Percentiles rank a stretch among this genome's conserved stretches.
Evolutionary conservation across 64 coral and sea anemone genomes (phyloP).

Genomic region (Stylophora pistillata): DNA sequence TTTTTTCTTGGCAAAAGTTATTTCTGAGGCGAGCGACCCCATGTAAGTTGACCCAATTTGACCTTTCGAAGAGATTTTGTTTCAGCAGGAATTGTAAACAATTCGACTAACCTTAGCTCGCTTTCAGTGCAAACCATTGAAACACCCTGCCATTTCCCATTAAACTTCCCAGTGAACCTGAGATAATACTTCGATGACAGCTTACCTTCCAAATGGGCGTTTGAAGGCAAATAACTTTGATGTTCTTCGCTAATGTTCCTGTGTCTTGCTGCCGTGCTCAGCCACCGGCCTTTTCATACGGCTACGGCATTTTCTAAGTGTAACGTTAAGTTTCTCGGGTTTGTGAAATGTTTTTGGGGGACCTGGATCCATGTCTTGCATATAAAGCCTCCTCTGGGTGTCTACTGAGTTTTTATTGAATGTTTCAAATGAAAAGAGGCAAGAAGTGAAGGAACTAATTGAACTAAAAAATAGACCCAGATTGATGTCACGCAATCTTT

Average conservation of each 20-base stretch:
- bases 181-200: constrained; percentile 6
- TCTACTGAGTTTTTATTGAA: neutral
- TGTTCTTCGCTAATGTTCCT: too few species aligned
- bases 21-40: constrained; percentile 28
- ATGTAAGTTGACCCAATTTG: constrained; percentile 39
- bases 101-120: constrained; percentile 18
- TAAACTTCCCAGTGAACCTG: neutral
- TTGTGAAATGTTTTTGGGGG: constrained; percentile 32
- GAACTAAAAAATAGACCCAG: too few species aligned
- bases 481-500: constrained; percentile 44
- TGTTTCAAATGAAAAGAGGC: constrained; percentile 20
- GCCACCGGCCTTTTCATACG: too few species aligned
- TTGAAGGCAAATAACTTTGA: constrained; percentile 35
- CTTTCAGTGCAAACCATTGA: constrained; percentile 29
- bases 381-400: constrained; percentile 31
- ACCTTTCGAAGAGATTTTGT: constrained; percentile 28
- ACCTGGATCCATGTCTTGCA: constrained; percentile 45
- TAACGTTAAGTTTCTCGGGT: too few species aligned
- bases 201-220: constrained; percentile 34
- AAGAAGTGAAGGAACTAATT: constrained; percentile 28
- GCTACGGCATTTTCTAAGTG: too few species aligned
- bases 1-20: constrained; percentile 40
- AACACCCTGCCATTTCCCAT: constrained; percentile 22
- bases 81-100: constrained; percentile 14
- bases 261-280: too few species aligned